phyloP scores from a whole-genome alignment of 1,140 invertebrate genomes.

The Alviniconcha marisindica region DNA sequence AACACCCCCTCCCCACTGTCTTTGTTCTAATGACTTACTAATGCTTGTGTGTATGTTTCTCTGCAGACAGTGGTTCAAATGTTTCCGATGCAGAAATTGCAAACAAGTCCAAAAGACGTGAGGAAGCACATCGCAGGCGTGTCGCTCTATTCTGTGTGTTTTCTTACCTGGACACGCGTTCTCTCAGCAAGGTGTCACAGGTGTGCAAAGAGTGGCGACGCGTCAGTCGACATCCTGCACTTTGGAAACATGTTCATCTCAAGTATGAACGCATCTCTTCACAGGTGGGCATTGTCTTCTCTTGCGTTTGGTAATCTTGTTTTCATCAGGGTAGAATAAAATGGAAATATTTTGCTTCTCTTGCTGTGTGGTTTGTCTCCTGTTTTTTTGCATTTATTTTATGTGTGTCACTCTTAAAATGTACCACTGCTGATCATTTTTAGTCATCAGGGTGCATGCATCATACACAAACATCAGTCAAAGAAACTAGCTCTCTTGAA shows the following conservation, averaged over 20 bases:
- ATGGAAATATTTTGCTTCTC: background rate
- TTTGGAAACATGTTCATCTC: slow-evolving; percentile 64
- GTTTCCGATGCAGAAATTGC: background rate
- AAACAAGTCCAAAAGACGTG: slow-evolving; percentile 12
- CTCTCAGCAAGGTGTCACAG: slow-evolving; percentile 48
- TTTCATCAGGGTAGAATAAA: too few species aligned
- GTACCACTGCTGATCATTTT: too few species aligned
- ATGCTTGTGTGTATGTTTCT: background rate
- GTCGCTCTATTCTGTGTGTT: slow-evolving; percentile 61
- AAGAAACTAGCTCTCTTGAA: too few species aligned
- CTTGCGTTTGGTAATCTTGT: too few species aligned
- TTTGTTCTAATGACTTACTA: too few species aligned
- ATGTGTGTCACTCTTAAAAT: background rate
- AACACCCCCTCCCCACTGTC: too few species aligned
- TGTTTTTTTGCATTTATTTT: too few species aligned
- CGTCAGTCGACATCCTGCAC: slow-evolving; percentile 61
- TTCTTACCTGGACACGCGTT: slow-evolving; percentile 59
- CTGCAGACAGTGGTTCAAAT: slow-evolving; percentile 3
- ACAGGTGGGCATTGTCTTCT: slow-evolving; percentile 49
- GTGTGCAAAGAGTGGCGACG: slow-evolving; percentile 66
- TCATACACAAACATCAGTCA: too few species aligned
- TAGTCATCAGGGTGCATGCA: too few species aligned
- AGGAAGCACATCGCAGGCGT: slow-evolving; percentile 48
- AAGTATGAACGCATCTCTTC: slow-evolving; percentile 57
- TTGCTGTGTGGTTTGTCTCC: background rate